Percentiles rank a stretch among this genome's conserved stretches.
Conservation (phyloP, 1,140 invertebrate species). For the Holcopasites calliopsidis region DNA sequence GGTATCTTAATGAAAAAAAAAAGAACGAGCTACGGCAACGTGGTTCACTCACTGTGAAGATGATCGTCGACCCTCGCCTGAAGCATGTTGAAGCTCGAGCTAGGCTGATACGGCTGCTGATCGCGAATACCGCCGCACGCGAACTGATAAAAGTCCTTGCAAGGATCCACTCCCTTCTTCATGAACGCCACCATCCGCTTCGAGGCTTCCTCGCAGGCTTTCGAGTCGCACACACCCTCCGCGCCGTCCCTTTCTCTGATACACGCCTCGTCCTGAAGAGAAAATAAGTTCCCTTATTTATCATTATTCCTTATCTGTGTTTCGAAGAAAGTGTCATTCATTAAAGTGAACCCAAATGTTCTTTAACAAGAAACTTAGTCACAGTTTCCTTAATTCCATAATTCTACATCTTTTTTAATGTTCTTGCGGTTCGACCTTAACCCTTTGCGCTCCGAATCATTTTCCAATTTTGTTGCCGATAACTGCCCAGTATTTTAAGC, state of each 20-base stretch:
- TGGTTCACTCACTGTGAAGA: conserved; percentile 71
- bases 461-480: too few relatives aligned
- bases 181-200: conserved; percentile 74
- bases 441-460: too few relatives aligned
- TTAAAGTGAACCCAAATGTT: too few relatives aligned
- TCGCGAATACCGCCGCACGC: conserved; percentile 82
- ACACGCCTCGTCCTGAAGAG: conserved; percentile 71
- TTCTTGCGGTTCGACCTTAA: too few relatives aligned
- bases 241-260: conserved; percentile 70
- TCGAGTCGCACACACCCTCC: conserved; percentile 71
- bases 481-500: too few relatives aligned
- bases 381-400: too few relatives aligned
- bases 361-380: too few relatives aligned
- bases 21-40: background rate
- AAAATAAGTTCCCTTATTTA: background rate
- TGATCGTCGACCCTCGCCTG: conserved; percentile 74
- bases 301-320: too few relatives aligned
- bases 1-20: conserved; percentile 2
- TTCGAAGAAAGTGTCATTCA: too few relatives aligned
- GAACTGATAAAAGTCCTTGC: conserved; percentile 86
- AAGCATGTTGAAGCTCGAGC: conserved; percentile 74
- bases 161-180: conserved; percentile 80
- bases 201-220: conserved; percentile 74
- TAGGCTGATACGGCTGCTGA: conserved; percentile 67
- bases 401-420: too few relatives aligned